Base-by-base conservation (phyloP, 1,140 invertebrate genomes). In the Vanessa atalanta region DNA sequence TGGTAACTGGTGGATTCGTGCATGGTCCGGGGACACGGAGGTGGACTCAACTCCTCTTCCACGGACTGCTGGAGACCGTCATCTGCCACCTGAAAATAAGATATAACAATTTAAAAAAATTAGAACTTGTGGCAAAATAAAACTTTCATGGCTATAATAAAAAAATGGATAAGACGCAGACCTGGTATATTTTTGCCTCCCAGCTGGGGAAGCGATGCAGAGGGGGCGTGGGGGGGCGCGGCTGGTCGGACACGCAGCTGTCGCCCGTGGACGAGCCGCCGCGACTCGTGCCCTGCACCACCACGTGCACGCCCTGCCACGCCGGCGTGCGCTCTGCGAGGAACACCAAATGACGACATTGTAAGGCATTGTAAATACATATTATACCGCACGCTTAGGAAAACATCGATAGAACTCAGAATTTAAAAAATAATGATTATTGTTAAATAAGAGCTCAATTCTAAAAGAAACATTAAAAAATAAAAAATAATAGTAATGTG, bases 131-230 rank as follows among this genome's bases (percentile, higher is more conserved):
- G 20, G 20, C 1, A 20, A 20, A 20, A 20, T 20, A 20, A 20
- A 20, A 20, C 1, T 20, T 20, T 20, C 20, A 20, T 20, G 20
- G 20, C 0, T 20, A 20, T 20, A 20, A 20, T 20, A 20, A 20
- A 20, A n/a, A 20, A 20, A 20, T 20, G 26, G 48, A 51, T 12
- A 12, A 51, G 9, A 1, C 14, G 1, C 3, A 6, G 12, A 57
- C 95, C 93, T 96, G 96, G 89, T 99, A 99, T 80, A 98, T 98
- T 91, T 97, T 96, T n/a, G 97, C 97, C 91, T 98, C 97, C 97
- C 97, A 98, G 78, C 97, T 97, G 3, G 97, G 97, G 87, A 98
- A 98, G 82, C 96, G 94, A 85, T 98, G 97, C 53, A 98, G 86
- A 0, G 98, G 98, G 23, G 97, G 97, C 0, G 97, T 98, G 0